A percentile compares a stretch with the other conserved stretches of the same genome.
phyloP scores from a whole-genome alignment of 1,140 invertebrate species.

The Metaphire vulgaris region DNA sequence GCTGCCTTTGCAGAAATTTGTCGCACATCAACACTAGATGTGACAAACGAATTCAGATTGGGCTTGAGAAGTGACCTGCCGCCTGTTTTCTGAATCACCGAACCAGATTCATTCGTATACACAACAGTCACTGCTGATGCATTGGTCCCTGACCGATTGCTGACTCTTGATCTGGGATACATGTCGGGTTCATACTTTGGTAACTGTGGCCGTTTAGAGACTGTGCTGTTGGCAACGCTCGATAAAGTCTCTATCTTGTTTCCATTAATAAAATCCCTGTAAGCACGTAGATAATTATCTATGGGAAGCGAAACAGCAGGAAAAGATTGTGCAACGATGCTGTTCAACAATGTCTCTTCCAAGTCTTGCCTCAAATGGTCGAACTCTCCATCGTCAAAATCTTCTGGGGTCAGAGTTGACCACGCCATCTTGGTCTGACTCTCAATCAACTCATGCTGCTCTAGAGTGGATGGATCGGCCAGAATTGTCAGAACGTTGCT shows the following conservation, averaged over 20 bases:
- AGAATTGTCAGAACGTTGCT: constrained; percentile 14
- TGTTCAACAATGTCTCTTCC: not conserved
- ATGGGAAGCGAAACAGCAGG: not conserved
- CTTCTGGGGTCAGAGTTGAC: constrained; percentile 12
- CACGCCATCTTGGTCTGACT: not conserved
- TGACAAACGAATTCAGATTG: not conserved
- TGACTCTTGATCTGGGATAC: too few relatives aligned
- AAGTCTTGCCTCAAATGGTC: not conserved
- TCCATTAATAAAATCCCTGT: constrained; percentile 45
- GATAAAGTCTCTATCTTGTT: constrained; percentile 49
- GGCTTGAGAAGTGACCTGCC: not conserved
- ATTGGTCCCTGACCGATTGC: too few relatives aligned
- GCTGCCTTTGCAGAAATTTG: not conserved
- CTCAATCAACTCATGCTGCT: constrained; percentile 1
- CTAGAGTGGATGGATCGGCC: not conserved
- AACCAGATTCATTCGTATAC: not conserved
- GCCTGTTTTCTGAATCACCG: not conserved
- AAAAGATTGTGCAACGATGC: not conserved
- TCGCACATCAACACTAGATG: too few relatives aligned
- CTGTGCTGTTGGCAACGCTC: constrained; percentile 37
- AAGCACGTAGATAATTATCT: constrained; percentile 29
- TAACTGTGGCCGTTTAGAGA: constrained; percentile 43
- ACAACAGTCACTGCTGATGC: not conserved
- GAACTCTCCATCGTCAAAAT: constrained; percentile 17
- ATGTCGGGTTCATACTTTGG: constrained; percentile 48